Conservation (phyloP, 2,888 invertebrate genomes). For the Ceramica pisi region DNA sequence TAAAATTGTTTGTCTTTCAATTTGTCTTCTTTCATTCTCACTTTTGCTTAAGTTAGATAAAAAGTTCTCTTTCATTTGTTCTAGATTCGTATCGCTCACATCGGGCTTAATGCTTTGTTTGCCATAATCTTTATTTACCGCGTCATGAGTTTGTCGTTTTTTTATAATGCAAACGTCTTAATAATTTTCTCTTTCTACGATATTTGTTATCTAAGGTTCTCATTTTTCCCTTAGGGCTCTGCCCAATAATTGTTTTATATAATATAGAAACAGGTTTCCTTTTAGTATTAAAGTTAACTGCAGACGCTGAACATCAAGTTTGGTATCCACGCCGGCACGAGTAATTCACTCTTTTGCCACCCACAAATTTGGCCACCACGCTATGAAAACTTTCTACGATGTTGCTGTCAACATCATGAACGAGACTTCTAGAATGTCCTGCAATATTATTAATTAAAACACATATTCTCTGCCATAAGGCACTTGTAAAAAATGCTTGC, state of each 20-base stretch:
- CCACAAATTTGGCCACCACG: slow-evolving; percentile 14
- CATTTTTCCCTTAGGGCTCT: slow-evolving; percentile 17
- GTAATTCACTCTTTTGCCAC: slow-evolving; percentile 22
- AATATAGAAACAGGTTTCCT: background rate
- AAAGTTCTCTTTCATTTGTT: slow-evolving; percentile 3
- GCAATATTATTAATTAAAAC: background rate
- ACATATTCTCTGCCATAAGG: slow-evolving; percentile 20
- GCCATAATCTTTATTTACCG: slow-evolving; percentile 10
- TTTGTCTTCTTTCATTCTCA: no score
- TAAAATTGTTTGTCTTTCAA: no score
- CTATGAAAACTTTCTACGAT: slow-evolving; percentile 18
- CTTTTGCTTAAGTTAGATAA: no score
- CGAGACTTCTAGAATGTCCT: slow-evolving; percentile 16
- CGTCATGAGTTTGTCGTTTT: background rate
- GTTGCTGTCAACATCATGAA: slow-evolving; percentile 24
- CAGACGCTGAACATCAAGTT: slow-evolving; percentile 19
- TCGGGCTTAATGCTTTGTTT: slow-evolving; percentile 3
- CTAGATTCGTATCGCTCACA: background rate
- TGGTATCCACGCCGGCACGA: slow-evolving; percentile 17
- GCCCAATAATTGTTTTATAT: slow-evolving; percentile 10
- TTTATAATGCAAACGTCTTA: background rate
- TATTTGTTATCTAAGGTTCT: slow-evolving; percentile 15
- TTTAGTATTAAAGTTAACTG: background rate
- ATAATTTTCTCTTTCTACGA: background rate
- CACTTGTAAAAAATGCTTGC: slow-evolving; percentile 11